Evolutionary conservation across 2,113 vertebrate genomes (phyloP), one percentile per base, ranked within the genome.

Genomic region (Pan paniscus): DNA sequence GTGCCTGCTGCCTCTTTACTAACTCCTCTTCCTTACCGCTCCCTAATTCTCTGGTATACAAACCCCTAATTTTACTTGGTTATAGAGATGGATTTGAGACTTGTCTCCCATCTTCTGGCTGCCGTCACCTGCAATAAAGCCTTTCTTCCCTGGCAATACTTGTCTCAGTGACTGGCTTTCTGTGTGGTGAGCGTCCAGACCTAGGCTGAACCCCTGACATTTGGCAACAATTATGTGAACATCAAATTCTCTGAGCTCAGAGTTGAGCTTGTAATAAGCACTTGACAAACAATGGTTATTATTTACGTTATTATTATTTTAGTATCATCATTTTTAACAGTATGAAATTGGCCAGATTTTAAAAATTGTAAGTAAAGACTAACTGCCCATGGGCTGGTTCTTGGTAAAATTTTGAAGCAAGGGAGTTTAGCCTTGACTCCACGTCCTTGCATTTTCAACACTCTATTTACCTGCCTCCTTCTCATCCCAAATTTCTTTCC

Each of bases 391-490:
- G 1, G 67, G 43, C 46, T 55, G 40, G 73, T 16, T 14, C 10
- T 48, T 1, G 4, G 70, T 50, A 6, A 55, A 18, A 20, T 1
- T 23, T 48, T 6, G 46, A 46, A 50, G 52, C 2, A 6, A 46
- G 40, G 6, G 12, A 13, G 9, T n/a, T 43, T 13, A 30, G 48
- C 46, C 70, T 80, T 6, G 10, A 8, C 35, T 3, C 27, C 0
- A 9, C 7, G 1, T n/a, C 16, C n/a, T 23, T 57, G 79, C 2
- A 1, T 38, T 61, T n/a, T 2, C 35, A 6, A 8, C 13, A 8
- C 11, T 32, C 55, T 20, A 2, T 40, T 48, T 8, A 1, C 1
- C 50, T 18, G 13, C 50, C 43, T 64, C 38, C 78, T n/a, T 13
- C 8, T 2, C 10, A 9, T 0, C 4, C 23, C 13, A 3, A 4